phyloP scores from a whole-genome alignment of 2,113 vertebrate genomes.

The Furnarius figulus region DNA sequence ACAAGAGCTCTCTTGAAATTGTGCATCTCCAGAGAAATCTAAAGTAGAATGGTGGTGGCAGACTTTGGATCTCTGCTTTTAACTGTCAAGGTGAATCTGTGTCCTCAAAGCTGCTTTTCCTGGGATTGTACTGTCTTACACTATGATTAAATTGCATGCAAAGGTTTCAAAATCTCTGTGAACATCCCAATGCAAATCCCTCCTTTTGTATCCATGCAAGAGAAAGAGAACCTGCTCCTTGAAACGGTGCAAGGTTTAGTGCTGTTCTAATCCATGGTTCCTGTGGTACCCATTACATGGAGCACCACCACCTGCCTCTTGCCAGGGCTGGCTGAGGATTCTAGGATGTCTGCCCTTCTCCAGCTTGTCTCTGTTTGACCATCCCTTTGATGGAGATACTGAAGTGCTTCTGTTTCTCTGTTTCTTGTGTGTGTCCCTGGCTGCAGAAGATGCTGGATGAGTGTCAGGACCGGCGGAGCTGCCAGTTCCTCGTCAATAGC shows the following conservation, averaged over 20 bases:
- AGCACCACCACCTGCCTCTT: background rate
- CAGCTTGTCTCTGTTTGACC: rapidly evolving
- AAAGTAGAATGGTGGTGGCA: background rate
- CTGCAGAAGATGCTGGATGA: constrained; percentile 90
- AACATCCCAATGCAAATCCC: background rate
- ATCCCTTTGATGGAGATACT: background rate
- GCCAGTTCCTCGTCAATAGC: constrained; percentile 88
- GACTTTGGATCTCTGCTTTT: background rate
- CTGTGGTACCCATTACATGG: rapidly evolving
- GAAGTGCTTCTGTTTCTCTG: constrained; percentile 21
- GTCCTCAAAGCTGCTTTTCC: background rate
- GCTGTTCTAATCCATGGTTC: background rate
- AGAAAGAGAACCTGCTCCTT: background rate
- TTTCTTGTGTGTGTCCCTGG: background rate
- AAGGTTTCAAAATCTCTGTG: background rate
- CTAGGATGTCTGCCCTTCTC: background rate
- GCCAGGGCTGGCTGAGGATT: rapidly evolving
- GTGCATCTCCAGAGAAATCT: background rate
- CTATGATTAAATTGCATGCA: background rate
- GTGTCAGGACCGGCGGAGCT: constrained; percentile 89
- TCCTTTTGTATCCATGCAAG: background rate
- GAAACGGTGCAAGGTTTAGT: background rate
- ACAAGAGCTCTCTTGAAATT: background rate
- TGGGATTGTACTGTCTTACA: background rate
- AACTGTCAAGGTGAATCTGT: background rate